Evolutionary conservation across 2,888 invertebrate genomes (phyloP).

Genomic region (Poecilus cupreus): DNA sequence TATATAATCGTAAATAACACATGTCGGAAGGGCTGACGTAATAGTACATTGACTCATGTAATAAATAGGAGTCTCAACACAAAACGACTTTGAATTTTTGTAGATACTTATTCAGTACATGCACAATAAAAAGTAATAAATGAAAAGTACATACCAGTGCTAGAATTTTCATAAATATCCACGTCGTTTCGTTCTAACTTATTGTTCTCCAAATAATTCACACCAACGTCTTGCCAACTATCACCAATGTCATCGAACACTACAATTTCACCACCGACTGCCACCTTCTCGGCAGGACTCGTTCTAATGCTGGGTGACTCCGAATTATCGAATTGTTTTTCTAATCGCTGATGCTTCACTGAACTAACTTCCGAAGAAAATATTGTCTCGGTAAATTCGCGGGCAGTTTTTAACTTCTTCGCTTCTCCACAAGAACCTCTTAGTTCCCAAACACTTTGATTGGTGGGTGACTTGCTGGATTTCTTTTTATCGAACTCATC

Average conservation of each 20-base stretch:
- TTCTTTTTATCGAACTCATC: constrained; percentile 71
- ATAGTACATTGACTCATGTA: constrained; percentile 4
- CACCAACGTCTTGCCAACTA: constrained; percentile 81
- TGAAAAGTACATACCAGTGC: constrained; percentile 67
- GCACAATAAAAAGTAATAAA: not conserved
- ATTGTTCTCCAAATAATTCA: constrained; percentile 54
- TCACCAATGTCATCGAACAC: constrained; percentile 92
- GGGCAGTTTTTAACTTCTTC: constrained; percentile 71
- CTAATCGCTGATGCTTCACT: constrained; percentile 73
- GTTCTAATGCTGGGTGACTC: constrained; percentile 23
- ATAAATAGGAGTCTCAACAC: not conserved
- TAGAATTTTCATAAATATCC: constrained; percentile 65
- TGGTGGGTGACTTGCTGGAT: constrained; percentile 74
- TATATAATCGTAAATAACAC: not conserved
- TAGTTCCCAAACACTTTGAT: constrained; percentile 77
- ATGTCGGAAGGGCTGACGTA: not conserved
- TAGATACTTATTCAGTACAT: not conserved
- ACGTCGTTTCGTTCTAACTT: constrained; percentile 43
- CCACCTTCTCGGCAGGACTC: constrained; percentile 79
- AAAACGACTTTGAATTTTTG: not conserved
- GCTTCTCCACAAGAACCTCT: constrained; percentile 73
- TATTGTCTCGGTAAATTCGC: constrained; percentile 78
- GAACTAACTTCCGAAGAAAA: constrained; percentile 79
- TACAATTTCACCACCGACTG: constrained; percentile 84
- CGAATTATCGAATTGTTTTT: constrained; percentile 12